Evolutionary conservation across 2,797 vertebrate species (phyloP).

Genomic region (Hypotaenidia philippensis): DNA sequence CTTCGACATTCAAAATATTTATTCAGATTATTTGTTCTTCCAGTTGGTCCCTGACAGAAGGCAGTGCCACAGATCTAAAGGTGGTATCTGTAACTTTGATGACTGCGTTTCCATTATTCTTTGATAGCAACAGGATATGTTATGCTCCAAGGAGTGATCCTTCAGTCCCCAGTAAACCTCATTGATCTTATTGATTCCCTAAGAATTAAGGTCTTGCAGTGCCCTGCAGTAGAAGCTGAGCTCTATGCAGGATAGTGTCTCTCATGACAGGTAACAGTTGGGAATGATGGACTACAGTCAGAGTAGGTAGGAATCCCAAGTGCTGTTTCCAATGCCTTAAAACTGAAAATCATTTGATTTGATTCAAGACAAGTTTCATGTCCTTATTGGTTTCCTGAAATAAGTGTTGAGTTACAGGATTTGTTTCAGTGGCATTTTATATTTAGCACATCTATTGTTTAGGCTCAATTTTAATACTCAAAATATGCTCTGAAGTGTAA

Average conservation of each 20-base stretch:
- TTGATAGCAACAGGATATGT: neutral
- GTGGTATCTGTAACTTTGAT: neutral
- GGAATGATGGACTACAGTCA: neutral
- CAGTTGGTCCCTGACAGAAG: neutral
- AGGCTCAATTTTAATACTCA: neutral
- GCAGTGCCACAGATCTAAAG: neutral
- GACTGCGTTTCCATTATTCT: neutral
- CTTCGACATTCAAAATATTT: too few relatives aligned
- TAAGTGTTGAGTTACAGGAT: neutral
- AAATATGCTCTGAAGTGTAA: neutral
- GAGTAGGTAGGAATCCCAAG: neutral
- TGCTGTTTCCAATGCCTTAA: neutral
- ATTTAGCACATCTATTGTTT: neutral
- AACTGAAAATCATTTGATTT: neutral
- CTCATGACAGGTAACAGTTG: neutral
- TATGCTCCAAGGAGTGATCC: neutral
- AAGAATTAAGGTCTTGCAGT: neutral
- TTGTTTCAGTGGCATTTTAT: neutral
- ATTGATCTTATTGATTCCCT: neutral
- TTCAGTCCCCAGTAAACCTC: neutral
- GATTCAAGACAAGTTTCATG: neutral
- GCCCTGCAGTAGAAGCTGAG: neutral
- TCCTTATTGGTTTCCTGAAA: neutral
- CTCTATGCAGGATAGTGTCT: neutral
- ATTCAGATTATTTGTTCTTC: too few relatives aligned